phyloP scores from a whole-genome alignment of 2,113 vertebrate species.

The Zapornia atra region DNA sequence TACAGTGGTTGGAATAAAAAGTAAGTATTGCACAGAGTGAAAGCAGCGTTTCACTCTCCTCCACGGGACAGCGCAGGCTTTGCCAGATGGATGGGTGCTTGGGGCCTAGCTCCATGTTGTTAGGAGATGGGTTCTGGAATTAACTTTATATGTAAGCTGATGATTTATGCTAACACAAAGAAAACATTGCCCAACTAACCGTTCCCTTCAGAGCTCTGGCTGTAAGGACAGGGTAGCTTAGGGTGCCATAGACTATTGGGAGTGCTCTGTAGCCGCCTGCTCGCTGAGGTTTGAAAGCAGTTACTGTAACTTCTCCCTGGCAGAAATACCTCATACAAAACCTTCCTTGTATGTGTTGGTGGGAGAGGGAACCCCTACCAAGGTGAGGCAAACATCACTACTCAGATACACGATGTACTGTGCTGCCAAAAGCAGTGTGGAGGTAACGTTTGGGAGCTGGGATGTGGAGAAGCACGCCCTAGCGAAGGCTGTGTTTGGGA shows the following conservation, averaged over 20 bases:
- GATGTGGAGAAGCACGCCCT: not conserved
- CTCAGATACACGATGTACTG: not conserved
- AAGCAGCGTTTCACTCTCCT: not conserved
- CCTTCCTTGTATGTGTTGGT: not conserved
- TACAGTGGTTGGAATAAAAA: slow-evolving; percentile 99
- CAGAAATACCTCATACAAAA: not conserved
- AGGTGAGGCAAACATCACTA: not conserved
- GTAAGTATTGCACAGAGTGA: slow-evolving; percentile 80
- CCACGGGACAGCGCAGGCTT: not conserved
- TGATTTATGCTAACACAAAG: not conserved
- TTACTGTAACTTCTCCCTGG: not conserved
- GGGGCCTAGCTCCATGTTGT: not conserved
- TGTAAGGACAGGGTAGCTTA: not conserved
- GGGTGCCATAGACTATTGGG: not conserved
- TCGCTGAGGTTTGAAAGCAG: not conserved
- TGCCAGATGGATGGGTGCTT: not conserved
- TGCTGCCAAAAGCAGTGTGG: no score
- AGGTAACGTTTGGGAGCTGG: not conserved
- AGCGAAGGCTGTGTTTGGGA: not conserved
- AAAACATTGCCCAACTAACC: not conserved
- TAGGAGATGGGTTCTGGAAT: not conserved
- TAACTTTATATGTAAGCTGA: no score
- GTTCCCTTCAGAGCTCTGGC: not conserved
- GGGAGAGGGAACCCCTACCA: not conserved
- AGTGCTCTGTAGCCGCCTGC: not conserved